Evolutionary conservation across 2,888 invertebrate species (phyloP), one percentile per base, ranked within the genome.

Genomic region (Ochropacha duplaris): DNA sequence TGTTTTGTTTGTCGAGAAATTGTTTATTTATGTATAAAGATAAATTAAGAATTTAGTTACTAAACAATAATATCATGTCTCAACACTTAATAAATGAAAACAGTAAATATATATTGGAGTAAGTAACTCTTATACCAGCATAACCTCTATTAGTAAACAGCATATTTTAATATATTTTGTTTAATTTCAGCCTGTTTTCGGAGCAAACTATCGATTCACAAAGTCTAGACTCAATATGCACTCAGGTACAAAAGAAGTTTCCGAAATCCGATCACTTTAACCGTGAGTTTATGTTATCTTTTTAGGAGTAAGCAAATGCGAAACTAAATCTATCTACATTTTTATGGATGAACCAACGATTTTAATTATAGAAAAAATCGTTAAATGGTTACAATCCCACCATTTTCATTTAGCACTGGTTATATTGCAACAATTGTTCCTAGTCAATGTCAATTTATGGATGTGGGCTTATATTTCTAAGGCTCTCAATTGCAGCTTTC

Each of bases 181-280:
- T 64, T 64, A 63, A 74, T 90, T 91, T 58, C 84, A 96, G 96
- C 78, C 93, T 96, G 74, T 93, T 96, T 73, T 95, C 95, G 63
- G 95, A 96, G 78, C 95, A 95, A 82, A 95, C 95, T 60, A 94
- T 96, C 31, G 96, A 96, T 80, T 94, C 94, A 58, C 96, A 96
- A 80, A 95, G 95, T 28, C 92, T 98, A 78, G 98, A 98, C 75
- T 94, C 94, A 50, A 94, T 98, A 72, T 95, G 96, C 55, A 93
- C 94, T 69, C 96, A 96, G 78, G 93, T 97, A 49, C 96, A 96
- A 79, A 96, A 96, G 79, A 94, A 95, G 69, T 97, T 98, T 83
- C 94, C 95, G 22, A 95, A 95, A 81, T 94, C 95, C 56, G 97
- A 97, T 74, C 95, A 96, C 81, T 97, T 96, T 78, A 97, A 96